Base-by-base conservation (phyloP, 2,888 invertebrate species). In the Hydrotaea cyrtoneurina region DNA sequence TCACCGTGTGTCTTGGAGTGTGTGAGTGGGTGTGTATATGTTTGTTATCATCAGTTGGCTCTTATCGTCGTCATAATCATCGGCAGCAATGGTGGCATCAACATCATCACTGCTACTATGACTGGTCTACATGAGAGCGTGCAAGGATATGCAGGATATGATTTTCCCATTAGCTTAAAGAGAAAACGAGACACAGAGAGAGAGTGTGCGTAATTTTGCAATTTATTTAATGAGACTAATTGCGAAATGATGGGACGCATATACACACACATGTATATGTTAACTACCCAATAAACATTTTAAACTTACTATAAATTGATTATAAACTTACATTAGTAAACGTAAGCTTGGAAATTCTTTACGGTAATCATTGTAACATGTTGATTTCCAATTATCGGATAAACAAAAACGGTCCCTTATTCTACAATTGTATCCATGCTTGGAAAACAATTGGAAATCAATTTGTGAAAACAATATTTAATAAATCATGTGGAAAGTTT, bases 181-280 rank as follows among this genome's bases (percentile, higher is more conserved):
- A 39, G 43, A 13, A 0, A 7, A 75, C 46, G 46, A 39, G 43
- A 13, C 0, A 13, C 19, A 46, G 39, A 43, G 23, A 43, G 43
- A 5, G 46, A 8, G 11, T 81, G 81, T 84, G 57, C 78, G 84
- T 84, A 84, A 81, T 81, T 84, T 81, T 78, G 81, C 84, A 81
- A 84, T 84, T 84, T 84, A 84, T 84, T 81, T 84, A 84, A 84
- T 84, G 84, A 84, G 81, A 84, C 81, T 84, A 84, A 84, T 84
- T 84, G 84, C 84, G 80, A 81, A 84, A 84, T 84, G 76, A 84
- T 81, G 81, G 81, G 81, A 69, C 46, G 19, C 13, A 69, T 10
- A 59, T n/a, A 46, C 36, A 43, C 50, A 46, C 11, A 8, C 23
- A 13, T 5, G 21, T 57, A 15, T 55, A 26, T 59, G 46, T 66